Evolutionary conservation across 2,797 vertebrate genomes (phyloP).

Genomic region (Pelochelys cantorii): DNA sequence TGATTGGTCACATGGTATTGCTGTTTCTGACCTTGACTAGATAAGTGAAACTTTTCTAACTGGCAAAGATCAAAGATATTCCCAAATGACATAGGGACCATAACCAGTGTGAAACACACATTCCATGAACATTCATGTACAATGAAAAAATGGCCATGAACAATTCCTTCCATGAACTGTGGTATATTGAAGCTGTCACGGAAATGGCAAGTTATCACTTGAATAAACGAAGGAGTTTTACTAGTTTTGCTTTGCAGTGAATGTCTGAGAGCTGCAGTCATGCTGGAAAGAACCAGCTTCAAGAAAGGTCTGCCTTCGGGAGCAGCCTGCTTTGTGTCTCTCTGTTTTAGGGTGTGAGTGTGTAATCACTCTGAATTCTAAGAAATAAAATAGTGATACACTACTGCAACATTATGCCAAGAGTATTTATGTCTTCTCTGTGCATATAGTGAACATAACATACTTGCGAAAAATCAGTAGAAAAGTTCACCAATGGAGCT

Average conservation of each 20-base stretch:
- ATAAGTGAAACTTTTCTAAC: not conserved
- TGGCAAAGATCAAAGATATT: not conserved
- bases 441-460: not conserved
- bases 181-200: not conserved
- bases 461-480: not conserved
- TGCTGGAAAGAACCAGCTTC: not conserved
- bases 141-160: not conserved
- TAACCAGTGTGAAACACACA: not conserved
- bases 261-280: not conserved
- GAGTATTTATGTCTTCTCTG: not conserved
- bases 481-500: not conserved
- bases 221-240: not conserved
- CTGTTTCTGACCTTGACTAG: fast-evolving
- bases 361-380: not conserved
- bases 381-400: not conserved
- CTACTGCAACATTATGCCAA: not conserved
- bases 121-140: fast-evolving
- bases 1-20: not conserved
- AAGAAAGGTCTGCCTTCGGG: not conserved
- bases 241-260: not conserved
- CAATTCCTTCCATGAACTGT: not conserved
- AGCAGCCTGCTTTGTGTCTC: not conserved
- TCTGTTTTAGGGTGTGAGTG: not conserved
- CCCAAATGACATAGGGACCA: fast-evolving
- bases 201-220: not conserved